A percentile compares a stretch with the other conserved stretches of the same genome.
phyloP scores from a whole-genome alignment of 2,888 invertebrate species.

The Byasa hedistus region DNA sequence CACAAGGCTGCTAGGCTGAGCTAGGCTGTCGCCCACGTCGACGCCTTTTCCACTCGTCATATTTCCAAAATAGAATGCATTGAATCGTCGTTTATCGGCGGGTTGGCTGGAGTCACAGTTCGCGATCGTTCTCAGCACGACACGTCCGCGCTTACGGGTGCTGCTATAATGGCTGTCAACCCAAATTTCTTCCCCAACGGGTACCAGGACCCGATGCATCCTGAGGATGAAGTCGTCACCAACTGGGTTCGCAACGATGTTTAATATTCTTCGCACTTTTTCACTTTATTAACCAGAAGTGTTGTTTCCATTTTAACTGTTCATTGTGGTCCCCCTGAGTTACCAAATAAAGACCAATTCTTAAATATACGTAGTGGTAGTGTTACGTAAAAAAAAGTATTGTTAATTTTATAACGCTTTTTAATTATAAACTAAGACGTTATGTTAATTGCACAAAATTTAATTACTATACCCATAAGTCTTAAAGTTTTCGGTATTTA shows the following conservation, averaged over 20 bases:
- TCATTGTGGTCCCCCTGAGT: not conserved
- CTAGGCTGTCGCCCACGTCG: conserved; percentile 66
- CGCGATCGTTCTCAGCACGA: conserved; percentile 65
- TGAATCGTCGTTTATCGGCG: conserved; percentile 73
- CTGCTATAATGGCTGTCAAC: conserved; percentile 65
- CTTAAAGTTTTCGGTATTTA: not conserved
- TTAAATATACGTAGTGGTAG: not conserved
- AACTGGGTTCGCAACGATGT: conserved; percentile 77
- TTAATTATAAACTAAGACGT: too few species aligned
- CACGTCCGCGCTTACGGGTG: conserved; percentile 61
- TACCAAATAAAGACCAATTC: not conserved
- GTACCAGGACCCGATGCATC: conserved; percentile 76
- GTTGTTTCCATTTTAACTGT: not conserved
- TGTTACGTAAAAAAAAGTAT: not conserved
- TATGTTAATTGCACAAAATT: too few species aligned
- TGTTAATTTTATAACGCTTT: not conserved
- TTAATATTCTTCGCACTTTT: conserved; percentile 34
- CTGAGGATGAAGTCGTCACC: conserved; percentile 80
- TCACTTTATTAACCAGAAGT: conserved; percentile 27
- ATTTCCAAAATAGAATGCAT: conserved; percentile 79
- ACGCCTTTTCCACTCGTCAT: conserved; percentile 66
- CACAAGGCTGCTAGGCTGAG: conserved; percentile 57
- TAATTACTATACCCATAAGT: too few species aligned
- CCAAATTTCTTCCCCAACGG: conserved; percentile 77
- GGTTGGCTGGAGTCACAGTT: conserved; percentile 68